phyloP scores from a whole-genome alignment of 2,113 vertebrate genomes.

The Phocoena phocoena region DNA sequence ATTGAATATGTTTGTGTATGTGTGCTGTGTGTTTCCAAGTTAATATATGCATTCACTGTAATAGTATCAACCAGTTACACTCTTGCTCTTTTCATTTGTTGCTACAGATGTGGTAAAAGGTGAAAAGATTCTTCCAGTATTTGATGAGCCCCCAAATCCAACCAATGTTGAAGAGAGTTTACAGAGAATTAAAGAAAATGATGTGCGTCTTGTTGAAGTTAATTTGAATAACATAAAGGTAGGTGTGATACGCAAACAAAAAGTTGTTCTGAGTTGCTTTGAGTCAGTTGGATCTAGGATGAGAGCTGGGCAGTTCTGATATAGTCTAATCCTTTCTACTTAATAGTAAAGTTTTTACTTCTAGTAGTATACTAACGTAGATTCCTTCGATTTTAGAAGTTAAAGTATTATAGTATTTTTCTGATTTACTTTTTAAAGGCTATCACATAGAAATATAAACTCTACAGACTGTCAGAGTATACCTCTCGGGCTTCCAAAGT shows the following conservation, averaged over 20 bases:
- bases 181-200: slow-evolving; percentile 93
- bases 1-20: not conserved
- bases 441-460: not conserved
- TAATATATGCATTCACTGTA: not conserved
- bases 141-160: slow-evolving; percentile 97
- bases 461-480: not conserved
- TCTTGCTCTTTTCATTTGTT: slow-evolving; percentile 26
- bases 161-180: slow-evolving; percentile 97
- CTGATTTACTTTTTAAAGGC: slow-evolving; percentile 24
- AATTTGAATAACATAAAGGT: slow-evolving; percentile 99
- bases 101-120: slow-evolving; percentile 95
- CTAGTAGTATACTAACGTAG: not conserved
- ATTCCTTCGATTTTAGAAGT: not conserved
- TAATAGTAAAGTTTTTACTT: not conserved
- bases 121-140: slow-evolving; percentile 94
- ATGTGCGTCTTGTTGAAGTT: slow-evolving; percentile 91
- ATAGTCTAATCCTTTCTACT: not conserved
- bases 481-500: not conserved
- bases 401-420: not conserved
- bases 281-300: not conserved
- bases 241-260: slow-evolving; percentile 42
- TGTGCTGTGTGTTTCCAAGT: not conserved
- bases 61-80: not conserved
- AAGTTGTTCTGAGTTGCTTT: not conserved
- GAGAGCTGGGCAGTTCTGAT: not conserved